phyloP scores from a whole-genome alignment of 2,797 vertebrate species.

The Gephyroberyx darwinii region DNA sequence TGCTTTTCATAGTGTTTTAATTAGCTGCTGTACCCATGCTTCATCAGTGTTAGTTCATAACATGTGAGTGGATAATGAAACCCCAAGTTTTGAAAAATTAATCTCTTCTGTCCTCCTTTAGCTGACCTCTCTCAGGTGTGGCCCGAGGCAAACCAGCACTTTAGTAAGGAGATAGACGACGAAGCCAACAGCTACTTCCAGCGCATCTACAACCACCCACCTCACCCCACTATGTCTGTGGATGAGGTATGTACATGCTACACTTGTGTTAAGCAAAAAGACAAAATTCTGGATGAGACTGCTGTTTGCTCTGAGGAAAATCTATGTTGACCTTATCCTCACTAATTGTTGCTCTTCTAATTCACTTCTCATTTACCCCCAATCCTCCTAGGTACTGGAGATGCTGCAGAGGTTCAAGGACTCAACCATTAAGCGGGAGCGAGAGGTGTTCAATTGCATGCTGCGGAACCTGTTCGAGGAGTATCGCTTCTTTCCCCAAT shows the following conservation, averaged over 20 bases:
- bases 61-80: not conserved
- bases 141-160: conserved; percentile 99
- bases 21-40: not conserved
- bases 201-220: conserved; percentile 99
- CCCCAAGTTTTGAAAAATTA: not conserved
- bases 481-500: conserved; percentile 98
- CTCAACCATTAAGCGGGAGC: conserved; percentile 96
- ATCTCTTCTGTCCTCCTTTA: conserved; percentile 58
- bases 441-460: conserved; percentile 99
- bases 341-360: not conserved
- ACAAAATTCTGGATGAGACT: not conserved
- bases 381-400: conserved; percentile 88
- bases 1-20: not conserved
- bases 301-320: too few species aligned
- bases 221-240: conserved; percentile 99
- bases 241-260: conserved; percentile 88
- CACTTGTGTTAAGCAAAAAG: not conserved
- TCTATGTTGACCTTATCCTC: not conserved
- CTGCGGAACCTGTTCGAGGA: conserved; percentile 99
- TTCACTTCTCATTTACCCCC: not conserved
- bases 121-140: conserved; percentile 99
- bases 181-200: conserved; percentile 99
- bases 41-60: not conserved
- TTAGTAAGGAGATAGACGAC: conserved; percentile 99
- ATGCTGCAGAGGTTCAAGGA: conserved; percentile 99